Base-by-base conservation (phyloP, 2,888 invertebrate genomes). In the Dexiosoma caninum region DNA sequence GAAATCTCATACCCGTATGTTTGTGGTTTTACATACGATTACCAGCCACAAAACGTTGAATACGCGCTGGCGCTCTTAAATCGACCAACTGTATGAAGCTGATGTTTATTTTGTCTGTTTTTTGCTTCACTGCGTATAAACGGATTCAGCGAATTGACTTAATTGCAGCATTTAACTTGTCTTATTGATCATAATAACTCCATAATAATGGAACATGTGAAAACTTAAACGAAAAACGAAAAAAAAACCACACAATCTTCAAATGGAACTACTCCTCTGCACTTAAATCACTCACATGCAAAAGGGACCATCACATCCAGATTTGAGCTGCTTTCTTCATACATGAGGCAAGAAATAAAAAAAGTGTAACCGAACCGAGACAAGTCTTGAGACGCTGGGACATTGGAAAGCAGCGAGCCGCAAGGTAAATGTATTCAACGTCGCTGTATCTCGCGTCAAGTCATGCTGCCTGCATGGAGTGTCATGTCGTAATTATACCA, bases 121-220 rank as follows among this genome's bases (percentile, higher is more conserved):
- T 32, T 42, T 55, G 23, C 55, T 64, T 49, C 23, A 59, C 9
- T 78, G 81, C 69, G 51, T 69, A 77, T 81, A 77, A 81, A 81
- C 74, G 70, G 76, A 72, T 81, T 83, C 83, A 80, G 76, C 82
- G 72, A 83, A 77, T 85, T 83, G 85, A 89, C 87, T 88, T 89
- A 89, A 89, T 89, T 89, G 89, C 89, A 88, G 87, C 89, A 87
- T 89, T 89, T 89, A 89, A 89, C 87, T 86, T 87, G 88, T 89
- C 89, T 89, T 89, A 89, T 89, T 89, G 89, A 89, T 89, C 89
- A 89, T 89, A 89, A 89, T 89, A 89, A 89, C 89, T 89, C 89
- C 89, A 89, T 89, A 89, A 89, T 89, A 89, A 89, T 89, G 89
- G 88, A 89, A 89, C 88, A 89, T 88, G 87, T 86, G 87, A 88